Conservation (phyloP, 2,888 invertebrate genomes). For the Salpingus planirostris region DNA sequence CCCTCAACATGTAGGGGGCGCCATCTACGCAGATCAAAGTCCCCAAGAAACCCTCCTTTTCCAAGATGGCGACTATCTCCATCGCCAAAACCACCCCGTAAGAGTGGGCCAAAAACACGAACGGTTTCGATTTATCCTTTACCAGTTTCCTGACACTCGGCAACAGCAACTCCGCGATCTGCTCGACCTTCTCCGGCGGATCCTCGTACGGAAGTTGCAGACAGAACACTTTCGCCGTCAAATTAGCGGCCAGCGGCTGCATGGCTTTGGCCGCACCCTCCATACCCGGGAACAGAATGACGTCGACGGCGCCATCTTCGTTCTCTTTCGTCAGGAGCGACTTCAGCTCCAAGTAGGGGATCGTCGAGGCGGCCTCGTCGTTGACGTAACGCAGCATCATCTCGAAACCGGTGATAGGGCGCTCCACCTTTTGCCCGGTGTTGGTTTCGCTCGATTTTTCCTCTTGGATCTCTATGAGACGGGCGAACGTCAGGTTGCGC, state of each 20-base stretch:
- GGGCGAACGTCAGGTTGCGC: slow-evolving; percentile 65
- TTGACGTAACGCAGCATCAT: background rate
- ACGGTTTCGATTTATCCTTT: slow-evolving; percentile 49
- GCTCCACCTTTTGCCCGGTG: background rate
- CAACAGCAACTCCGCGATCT: slow-evolving; percentile 40
- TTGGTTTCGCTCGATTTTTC: background rate
- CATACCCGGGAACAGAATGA: slow-evolving; percentile 58
- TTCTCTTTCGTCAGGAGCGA: background rate
- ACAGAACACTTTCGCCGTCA: slow-evolving; percentile 42
- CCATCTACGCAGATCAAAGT: slow-evolving; percentile 72
- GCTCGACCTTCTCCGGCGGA: slow-evolving; percentile 41
- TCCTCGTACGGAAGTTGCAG: slow-evolving; percentile 35
- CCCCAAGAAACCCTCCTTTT: slow-evolving; percentile 55
- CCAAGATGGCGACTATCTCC: slow-evolving; percentile 65
- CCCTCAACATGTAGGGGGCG: slow-evolving; percentile 56
- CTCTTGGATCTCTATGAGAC: slow-evolving; percentile 4
- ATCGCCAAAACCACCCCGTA: slow-evolving; percentile 73
- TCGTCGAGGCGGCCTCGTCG: background rate
- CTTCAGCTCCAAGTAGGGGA: background rate
- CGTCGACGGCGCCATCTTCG: slow-evolving; percentile 29
- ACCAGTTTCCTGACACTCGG: slow-evolving; percentile 50
- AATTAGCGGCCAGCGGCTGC: slow-evolving; percentile 45
- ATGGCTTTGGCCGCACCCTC: slow-evolving; percentile 54
- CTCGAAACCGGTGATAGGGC: slow-evolving; percentile 1
- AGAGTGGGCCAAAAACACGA: slow-evolving; percentile 78